Evolutionary conservation across 2,113 vertebrate genomes (phyloP).

Genomic region (Eupsittula cactorum): DNA sequence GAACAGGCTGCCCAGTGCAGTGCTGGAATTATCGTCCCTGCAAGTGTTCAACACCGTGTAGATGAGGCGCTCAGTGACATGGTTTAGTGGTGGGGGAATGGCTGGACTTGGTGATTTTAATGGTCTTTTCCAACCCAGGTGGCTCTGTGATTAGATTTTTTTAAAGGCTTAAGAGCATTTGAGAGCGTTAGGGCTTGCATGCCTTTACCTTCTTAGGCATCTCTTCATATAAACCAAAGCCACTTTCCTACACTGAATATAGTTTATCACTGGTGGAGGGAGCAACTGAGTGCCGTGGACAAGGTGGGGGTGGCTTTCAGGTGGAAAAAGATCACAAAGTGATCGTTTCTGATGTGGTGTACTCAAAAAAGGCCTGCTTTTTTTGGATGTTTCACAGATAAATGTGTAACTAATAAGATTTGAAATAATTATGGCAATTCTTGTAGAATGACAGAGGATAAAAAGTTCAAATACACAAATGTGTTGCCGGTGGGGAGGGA

Average conservation of each 20-base stretch:
- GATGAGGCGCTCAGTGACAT: neutral
- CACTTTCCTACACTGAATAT: neutral
- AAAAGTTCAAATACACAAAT: neutral
- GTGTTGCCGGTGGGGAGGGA: neutral
- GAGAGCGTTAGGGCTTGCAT: neutral
- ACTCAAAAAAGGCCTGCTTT: neutral
- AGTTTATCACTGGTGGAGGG: neutral
- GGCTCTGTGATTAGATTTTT: neutral
- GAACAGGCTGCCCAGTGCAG: neutral
- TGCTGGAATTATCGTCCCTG: neutral
- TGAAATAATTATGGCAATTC: neutral
- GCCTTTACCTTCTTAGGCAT: neutral
- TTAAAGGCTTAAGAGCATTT: neutral
- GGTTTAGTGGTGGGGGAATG: neutral
- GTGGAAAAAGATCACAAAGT: neutral
- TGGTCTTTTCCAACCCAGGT: neutral
- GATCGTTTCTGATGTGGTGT: accelerated
- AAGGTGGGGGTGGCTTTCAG: neutral
- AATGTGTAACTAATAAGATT: neutral
- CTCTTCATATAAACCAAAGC: neutral
- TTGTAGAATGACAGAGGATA: neutral
- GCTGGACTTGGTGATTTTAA: neutral
- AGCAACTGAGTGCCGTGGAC: neutral
- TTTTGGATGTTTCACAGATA: neutral
- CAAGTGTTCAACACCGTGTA: neutral